Percentiles rank a stretch among this genome's conserved stretches.
Conservation (phyloP, 2,113 vertebrate genomes). For the Coturnix japonica region DNA sequence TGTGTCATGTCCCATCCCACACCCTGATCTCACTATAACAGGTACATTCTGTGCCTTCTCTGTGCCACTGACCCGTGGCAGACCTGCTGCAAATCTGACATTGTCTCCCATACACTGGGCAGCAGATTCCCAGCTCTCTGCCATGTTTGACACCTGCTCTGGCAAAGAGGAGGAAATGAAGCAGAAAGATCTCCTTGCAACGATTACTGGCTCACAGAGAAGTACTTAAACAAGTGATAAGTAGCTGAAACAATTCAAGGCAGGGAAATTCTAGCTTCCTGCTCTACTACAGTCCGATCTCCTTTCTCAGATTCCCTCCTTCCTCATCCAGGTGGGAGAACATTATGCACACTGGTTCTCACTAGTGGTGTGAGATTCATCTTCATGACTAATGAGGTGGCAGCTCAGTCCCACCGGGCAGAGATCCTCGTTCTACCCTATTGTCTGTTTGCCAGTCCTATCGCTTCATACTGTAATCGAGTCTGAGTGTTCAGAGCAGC, state of each 20-base stretch:
- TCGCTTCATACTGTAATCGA: constrained; percentile 10
- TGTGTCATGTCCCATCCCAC: not conserved
- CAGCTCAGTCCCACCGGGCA: not conserved
- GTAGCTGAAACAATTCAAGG: constrained; percentile 49
- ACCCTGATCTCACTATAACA: not conserved
- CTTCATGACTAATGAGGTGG: not conserved
- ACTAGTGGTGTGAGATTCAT: not conserved
- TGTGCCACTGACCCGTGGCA: constrained; percentile 38
- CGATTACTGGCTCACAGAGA: constrained; percentile 65
- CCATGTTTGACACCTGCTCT: constrained; percentile 55
- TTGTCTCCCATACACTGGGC: not conserved
- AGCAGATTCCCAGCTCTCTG: constrained; percentile 66
- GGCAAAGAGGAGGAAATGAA: constrained; percentile 65
- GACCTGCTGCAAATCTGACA: constrained; percentile 30
- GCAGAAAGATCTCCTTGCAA: constrained; percentile 65
- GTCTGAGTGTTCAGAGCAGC: constrained; percentile 43
- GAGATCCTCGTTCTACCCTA: not conserved
- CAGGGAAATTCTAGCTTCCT: constrained; percentile 51
- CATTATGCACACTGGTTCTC: constrained; percentile 9
- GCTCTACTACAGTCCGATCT: constrained; percentile 45
- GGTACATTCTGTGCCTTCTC: constrained; percentile 23
- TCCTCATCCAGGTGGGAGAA: constrained; percentile 3
- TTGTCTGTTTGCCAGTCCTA: not conserved
- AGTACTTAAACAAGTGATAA: constrained; percentile 62
- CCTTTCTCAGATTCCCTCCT: constrained; percentile 32